Conservation (phyloP, 1,140 invertebrate genomes). For the Cyrtorhinus lividipennis region DNA sequence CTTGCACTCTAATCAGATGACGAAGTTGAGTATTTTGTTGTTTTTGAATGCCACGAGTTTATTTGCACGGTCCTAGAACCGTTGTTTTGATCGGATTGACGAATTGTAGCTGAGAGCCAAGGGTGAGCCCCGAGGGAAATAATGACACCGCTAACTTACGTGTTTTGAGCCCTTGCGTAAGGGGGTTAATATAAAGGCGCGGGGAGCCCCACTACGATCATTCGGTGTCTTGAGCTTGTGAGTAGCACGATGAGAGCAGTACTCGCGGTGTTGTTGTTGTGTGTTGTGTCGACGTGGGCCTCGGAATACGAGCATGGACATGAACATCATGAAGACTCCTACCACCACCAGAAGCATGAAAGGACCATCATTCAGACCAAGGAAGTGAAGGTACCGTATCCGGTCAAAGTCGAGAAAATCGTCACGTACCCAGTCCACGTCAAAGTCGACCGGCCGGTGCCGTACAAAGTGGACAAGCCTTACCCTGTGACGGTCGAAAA, state of each 20-base stretch:
- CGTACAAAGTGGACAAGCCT: conserved; percentile 24
- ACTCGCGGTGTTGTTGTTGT: conserved; percentile 23
- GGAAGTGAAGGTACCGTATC: conserved; percentile 57
- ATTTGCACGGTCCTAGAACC: too few species aligned
- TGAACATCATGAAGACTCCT: conserved; percentile 2
- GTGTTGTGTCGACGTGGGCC: conserved; percentile 17
- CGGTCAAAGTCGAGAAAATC: conserved; percentile 30
- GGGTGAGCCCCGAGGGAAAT: background rate
- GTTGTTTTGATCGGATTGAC: too few species aligned
- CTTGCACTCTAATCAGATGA: too few species aligned
- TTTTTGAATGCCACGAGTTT: too few species aligned
- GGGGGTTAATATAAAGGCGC: background rate
- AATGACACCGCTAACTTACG: conserved; percentile 6
- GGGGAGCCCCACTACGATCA: background rate
- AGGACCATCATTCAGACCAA: conserved; percentile 56
- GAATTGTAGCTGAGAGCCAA: too few species aligned
- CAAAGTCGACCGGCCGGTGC: conserved; percentile 24
- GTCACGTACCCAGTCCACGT: conserved; percentile 25
- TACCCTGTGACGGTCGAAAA: conserved; percentile 25
- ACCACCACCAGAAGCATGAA: conserved; percentile 6
- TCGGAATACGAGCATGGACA: too few species aligned
- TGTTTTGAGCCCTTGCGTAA: background rate
- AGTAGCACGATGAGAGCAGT: background rate
- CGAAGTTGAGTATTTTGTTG: too few species aligned
- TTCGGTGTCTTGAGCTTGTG: background rate